phyloP scores from a whole-genome alignment of 1,140 invertebrate genomes.

The Fopius arisanus region DNA sequence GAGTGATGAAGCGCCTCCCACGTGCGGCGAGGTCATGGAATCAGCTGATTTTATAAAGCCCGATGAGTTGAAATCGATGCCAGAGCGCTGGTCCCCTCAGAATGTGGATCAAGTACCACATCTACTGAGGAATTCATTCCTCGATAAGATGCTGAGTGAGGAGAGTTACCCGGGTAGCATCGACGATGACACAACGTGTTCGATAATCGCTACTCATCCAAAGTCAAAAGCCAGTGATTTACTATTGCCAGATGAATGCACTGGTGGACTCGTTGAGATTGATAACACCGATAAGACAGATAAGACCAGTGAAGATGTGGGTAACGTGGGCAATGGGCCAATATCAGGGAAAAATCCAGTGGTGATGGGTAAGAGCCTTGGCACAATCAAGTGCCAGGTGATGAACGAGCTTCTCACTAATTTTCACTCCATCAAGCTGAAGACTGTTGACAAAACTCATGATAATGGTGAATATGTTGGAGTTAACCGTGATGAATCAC shows the following conservation, averaged over 20 bases:
- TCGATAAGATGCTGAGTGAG: constrained; percentile 51
- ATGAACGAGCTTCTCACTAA: constrained; percentile 56
- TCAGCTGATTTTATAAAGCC: no score
- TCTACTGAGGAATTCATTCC: constrained; percentile 43
- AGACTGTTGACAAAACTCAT: constrained; percentile 31
- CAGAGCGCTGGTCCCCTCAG: neutral
- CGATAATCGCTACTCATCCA: constrained; percentile 40
- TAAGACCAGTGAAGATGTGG: no score
- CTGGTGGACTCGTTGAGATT: neutral
- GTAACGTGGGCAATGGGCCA: neutral
- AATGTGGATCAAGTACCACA: neutral
- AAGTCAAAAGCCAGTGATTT: constrained; percentile 23
- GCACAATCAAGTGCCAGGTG: constrained; percentile 51
- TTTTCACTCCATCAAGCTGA: constrained; percentile 56
- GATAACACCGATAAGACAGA: neutral
- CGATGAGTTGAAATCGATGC: neutral
- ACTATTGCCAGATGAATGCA: neutral
- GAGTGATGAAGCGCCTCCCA: no score
- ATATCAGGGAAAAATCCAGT: neutral
- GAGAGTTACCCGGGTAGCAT: neutral
- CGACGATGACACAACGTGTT: constrained; percentile 20
- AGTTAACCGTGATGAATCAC: constrained; percentile 2
- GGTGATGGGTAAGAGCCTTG: neutral
- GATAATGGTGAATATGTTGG: no score
- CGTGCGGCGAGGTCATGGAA: no score